Percentiles rank a stretch among this genome's conserved stretches.
These are phyloP conservation scores for Bungarus multicinctus DNA, from an alignment of 2,113 vertebrate genomes.

Conservation along the genomic window DNA sequence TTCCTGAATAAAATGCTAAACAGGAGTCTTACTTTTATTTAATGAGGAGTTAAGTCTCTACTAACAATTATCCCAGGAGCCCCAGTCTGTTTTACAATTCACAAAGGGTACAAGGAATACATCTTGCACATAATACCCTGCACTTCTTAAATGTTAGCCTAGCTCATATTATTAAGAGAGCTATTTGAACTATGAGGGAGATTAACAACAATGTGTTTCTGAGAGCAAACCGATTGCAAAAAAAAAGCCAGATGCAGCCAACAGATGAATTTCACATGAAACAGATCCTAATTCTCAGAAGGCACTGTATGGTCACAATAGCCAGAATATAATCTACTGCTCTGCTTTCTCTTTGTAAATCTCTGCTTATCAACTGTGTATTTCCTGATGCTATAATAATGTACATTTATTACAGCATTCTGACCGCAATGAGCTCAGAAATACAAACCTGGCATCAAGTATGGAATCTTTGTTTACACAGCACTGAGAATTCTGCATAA, in stretches of 20 bases:
- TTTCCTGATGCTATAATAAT: not conserved
- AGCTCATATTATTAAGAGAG: not conserved
- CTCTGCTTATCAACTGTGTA: not conserved
- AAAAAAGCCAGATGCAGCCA: not conserved
- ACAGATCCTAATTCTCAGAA: not conserved
- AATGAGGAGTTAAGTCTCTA: not conserved
- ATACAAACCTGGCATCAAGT: not conserved
- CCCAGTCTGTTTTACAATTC: not conserved
- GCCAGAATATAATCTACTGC: not conserved
- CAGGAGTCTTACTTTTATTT: not conserved
- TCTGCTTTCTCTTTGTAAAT: not conserved
- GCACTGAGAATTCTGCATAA: not conserved
- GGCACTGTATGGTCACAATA: not conserved
- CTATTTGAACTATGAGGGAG: not conserved
- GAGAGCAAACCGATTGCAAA: not conserved
- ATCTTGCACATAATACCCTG: not conserved
- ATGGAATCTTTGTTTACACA: not conserved
- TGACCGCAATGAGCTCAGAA: not conserved
- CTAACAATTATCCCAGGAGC: not conserved
- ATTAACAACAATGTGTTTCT: slow-evolving; percentile 16
- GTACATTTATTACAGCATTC: not conserved
- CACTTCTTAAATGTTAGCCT: not conserved
- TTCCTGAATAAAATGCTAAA: not conserved
- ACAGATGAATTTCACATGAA: not conserved
- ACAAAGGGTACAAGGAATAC: not conserved